A percentile compares a stretch with the other conserved stretches of the same genome.
These are phyloP conservation scores for Dendrocincla tyrannina DNA, from an alignment of 2,797 vertebrate genomes.

Conservation along the genomic window DNA sequence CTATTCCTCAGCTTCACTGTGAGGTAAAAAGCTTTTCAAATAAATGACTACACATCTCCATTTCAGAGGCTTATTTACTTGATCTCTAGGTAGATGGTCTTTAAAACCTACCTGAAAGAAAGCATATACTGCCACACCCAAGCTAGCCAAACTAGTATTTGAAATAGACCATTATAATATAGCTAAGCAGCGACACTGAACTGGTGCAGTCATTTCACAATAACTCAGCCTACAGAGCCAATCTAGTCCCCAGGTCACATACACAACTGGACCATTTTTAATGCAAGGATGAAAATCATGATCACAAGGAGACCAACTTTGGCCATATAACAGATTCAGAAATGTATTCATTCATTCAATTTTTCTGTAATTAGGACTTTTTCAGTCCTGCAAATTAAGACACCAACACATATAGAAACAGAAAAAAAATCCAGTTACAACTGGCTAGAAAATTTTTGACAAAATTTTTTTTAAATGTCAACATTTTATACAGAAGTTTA, in stretches of 20 bases:
- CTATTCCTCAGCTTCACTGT: background rate
- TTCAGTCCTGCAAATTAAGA: background rate
- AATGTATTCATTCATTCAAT: background rate
- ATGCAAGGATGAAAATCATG: background rate
- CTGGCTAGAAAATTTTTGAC: background rate
- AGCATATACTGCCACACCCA: background rate
- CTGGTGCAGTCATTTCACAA: background rate
- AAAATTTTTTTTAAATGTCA: background rate
- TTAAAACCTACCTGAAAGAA: background rate
- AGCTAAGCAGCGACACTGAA: background rate
- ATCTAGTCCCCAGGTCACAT: background rate
- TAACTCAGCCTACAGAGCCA: background rate
- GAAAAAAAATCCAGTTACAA: background rate
- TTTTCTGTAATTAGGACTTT: background rate
- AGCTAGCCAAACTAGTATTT: background rate
- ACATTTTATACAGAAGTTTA: background rate
- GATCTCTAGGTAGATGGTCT: background rate
- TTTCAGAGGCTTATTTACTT: too few relatives aligned
- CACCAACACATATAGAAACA: fast-evolving
- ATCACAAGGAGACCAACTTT: background rate
- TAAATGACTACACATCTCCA: background rate
- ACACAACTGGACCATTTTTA: background rate
- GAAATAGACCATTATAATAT: background rate
- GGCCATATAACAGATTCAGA: background rate
- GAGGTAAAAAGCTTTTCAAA: background rate